Evolutionary conservation across 2,113 vertebrate genomes (phyloP), one percentile per base, ranked within the genome.

Genomic region (Phrynocephalus versicolor): DNA sequence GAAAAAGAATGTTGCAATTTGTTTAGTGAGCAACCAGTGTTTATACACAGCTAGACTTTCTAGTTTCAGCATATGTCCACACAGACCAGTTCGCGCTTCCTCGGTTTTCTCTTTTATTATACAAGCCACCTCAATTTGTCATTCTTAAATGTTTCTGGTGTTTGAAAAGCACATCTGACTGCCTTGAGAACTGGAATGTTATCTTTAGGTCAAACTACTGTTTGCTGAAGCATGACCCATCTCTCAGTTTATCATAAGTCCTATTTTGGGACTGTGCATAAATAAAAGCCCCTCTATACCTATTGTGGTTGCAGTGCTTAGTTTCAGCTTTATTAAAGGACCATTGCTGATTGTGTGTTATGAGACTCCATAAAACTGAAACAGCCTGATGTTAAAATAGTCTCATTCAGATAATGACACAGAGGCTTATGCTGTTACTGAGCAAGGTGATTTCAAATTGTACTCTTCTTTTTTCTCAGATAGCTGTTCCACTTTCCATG

Each of bases 201-300:
- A 90, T 93, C 92, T 94, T 95, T 92, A 91, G 90, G 91, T 94
- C 88, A 95, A 94, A 94, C 93, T 92, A 93, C 86, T 92, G 87
- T 92, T 82, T 90, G 75, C 69, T 93, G 88, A 95, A 94, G 87
- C 91, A 84, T 89, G 87, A 91, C 84, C 82, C 79, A 88, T 89
- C 92, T 95, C 94, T 91, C 78, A 70, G 60, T 91, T 94, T 90
- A 95, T 92, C 90, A 64, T 37, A 94, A 90, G 91, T 86, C 83
- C 88, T 93, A 30, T 87, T 93, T 94, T 87, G 37, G 77, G 41
- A 70, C 87, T 88, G 89, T 89, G 71, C 15, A 67, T 70, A 90
- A 85, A 79, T 18, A 92, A 89, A 72, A 84, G 86, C 3, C 10
- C 71, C 16, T 74, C 7, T 74, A 30, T 83, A 33, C 27, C n/a